Percentiles rank a stretch among this genome's conserved stretches.
Conservation (phyloP, 2,888 invertebrate genomes). For the Acholoe squamosa region DNA sequence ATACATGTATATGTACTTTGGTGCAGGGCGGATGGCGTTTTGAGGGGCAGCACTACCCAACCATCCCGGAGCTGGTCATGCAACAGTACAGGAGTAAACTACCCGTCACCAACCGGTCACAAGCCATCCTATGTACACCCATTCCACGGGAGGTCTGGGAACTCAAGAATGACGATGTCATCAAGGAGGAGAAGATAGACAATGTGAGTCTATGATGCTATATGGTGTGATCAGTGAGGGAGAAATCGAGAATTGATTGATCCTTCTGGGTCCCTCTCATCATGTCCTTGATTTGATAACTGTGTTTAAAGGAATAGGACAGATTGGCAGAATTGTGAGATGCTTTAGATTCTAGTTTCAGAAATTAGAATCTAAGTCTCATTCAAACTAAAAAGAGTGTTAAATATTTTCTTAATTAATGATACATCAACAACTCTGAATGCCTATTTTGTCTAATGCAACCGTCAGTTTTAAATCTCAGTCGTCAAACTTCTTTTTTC, state of each 20-base stretch:
- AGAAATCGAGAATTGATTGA: no score
- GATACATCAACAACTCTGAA: no score
- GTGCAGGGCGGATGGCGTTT: slow-evolving; percentile 94
- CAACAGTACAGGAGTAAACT: slow-evolving; percentile 93
- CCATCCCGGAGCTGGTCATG: slow-evolving; percentile 94
- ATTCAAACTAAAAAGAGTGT: no score
- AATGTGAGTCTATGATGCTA: slow-evolving; percentile 87
- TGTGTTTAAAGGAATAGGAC: no score
- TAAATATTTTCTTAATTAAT: no score
- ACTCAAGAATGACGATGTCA: slow-evolving; percentile 96
- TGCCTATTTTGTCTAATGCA: no score
- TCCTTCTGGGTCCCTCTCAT: no score
- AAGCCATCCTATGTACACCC: slow-evolving; percentile 93
- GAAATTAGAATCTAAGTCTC: no score
- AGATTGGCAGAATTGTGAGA: no score
- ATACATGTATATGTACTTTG: not conserved
- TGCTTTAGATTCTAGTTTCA: no score
- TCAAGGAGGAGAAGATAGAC: slow-evolving; percentile 95
- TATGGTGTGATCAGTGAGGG: not conserved
- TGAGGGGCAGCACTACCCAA: slow-evolving; percentile 96
- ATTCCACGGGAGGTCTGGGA: slow-evolving; percentile 97
- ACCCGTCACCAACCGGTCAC: slow-evolving; percentile 93
- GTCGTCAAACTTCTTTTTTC: slow-evolving; percentile 11
- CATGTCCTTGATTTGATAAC: no score
- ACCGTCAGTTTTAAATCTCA: no score